Evolutionary conservation across 2,888 invertebrate genomes (phyloP).

Genomic region (Synanthedon myopaeformis): DNA sequence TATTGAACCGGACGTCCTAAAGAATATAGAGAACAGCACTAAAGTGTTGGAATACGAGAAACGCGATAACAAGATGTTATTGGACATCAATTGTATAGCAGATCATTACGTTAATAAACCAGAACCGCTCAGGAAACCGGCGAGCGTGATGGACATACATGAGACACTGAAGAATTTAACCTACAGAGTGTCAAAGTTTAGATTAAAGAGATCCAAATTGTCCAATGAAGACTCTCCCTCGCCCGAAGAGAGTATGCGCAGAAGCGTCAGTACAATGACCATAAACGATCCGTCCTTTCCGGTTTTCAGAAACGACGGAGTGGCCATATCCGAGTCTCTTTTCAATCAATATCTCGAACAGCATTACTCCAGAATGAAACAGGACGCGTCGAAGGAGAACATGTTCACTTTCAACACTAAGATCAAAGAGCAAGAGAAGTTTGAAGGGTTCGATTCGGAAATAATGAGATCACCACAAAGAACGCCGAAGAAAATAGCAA

Average conservation of each 20-base stretch:
- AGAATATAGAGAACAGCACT: conserved; percentile 43
- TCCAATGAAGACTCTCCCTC: conserved; percentile 40
- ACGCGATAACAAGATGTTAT: conserved; percentile 41
- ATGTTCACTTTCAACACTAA: conserved; percentile 53
- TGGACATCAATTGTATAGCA: conserved; percentile 54
- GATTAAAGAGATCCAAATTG: conserved; percentile 38
- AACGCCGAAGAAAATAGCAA: conserved; percentile 51
- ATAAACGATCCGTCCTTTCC: conserved; percentile 85
- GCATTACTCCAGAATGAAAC: conserved; percentile 70
- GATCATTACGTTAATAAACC: conserved; percentile 65
- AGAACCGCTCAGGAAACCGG: conserved; percentile 50
- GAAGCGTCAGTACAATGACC: conserved; percentile 71
- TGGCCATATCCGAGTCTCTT: conserved; percentile 78
- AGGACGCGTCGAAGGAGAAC: conserved; percentile 51
- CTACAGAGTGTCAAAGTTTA: conserved; percentile 69
- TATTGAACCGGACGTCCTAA: conserved; percentile 44
- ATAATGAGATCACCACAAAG: conserved; percentile 48
- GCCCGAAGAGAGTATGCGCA: conserved; percentile 31
- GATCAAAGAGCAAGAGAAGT: conserved; percentile 46
- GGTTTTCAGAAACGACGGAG: conserved; percentile 79
- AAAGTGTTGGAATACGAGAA: conserved; percentile 42
- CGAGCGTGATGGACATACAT: conserved; percentile 75
- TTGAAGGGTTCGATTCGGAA: conserved; percentile 64
- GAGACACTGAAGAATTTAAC: conserved; percentile 71
- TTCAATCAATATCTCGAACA: conserved; percentile 78